Evolutionary conservation across 2,113 vertebrate genomes (phyloP).

Genomic region (Sander vitreus): DNA sequence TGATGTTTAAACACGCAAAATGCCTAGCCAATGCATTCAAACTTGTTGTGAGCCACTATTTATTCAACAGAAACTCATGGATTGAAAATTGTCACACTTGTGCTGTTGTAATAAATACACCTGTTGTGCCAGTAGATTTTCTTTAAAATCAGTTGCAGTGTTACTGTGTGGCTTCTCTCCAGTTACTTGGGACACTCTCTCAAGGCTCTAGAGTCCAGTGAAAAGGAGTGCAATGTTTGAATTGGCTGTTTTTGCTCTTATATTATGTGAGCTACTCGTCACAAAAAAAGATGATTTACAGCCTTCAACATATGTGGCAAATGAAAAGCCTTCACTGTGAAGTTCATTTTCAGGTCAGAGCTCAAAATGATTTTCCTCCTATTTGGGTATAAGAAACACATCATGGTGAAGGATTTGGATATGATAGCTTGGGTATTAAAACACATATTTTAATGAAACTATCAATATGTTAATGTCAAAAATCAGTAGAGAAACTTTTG

Average conservation of each 20-base stretch:
- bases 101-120: conserved; percentile 14
- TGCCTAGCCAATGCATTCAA: not conserved
- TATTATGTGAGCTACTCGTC: not conserved
- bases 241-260: not conserved
- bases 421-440: not conserved
- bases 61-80: conserved; percentile 24
- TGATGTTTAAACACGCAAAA: conserved; percentile 9
- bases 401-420: conserved; percentile 6
- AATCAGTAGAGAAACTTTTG: conserved; percentile 3
- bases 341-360: conserved; percentile 27
- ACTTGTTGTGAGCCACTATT: not conserved
- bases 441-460: conserved; percentile 4
- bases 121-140: conserved; percentile 19
- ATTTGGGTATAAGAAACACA: not conserved
- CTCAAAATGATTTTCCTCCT: not conserved
- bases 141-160: conserved; percentile 25
- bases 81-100: conserved; percentile 15
- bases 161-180: conserved; percentile 31
- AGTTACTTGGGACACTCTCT: not conserved
- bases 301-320: not conserved
- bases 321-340: conserved; percentile 20
- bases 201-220: not conserved
- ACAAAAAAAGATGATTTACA: not conserved
- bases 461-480: not conserved
- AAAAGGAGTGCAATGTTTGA: conserved; percentile 9